Evolutionary conservation across 2,888 invertebrate genomes (phyloP), one percentile per base, ranked within the genome.

Genomic region (Prenolepis imparis): DNA sequence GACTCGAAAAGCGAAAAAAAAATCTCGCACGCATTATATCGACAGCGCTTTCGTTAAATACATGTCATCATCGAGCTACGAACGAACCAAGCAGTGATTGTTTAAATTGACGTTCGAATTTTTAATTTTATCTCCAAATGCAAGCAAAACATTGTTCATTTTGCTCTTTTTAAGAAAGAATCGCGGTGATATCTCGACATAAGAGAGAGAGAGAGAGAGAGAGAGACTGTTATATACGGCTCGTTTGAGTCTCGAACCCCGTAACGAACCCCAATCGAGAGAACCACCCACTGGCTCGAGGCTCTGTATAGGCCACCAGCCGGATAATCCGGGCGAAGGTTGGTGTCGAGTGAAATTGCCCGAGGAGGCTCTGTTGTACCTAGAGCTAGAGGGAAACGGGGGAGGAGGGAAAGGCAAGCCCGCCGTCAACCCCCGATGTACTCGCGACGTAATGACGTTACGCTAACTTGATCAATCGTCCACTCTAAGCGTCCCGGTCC

Each of bases 381-480:
- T 80, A 59, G 48, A 52, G 67, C 55, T 72, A 74, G 83, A 52
- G 48, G 18, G 48, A 48, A 48, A 15, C 15, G 44, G 5, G 48
- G 44, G 44, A 4, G n/a, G n/a, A 0, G n/a, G 18, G 48, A 1
- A 5, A 2, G 15, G n/a, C n/a, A 48, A 18, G 24, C 15, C 18
- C 84, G 86, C 80, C 87, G 88, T 90, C 90, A 91, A 92, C 90
- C 92, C 91, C 87, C 89, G 52, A 87, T 89, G 88, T 89, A 77
- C 39, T 91, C 86, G 87, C 86, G 91, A 83, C 87, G 90, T 92
- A 93, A 93, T 89, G 90, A 92, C 92, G 92, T 94, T 93, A 93
- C 91, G 89, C 91, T 94, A 93, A 93, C 93, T 93, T 91, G 93
- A 94, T 94, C 93, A 93, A 92, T 90, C 90, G 90, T 88, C 90